These are phyloP conservation scores for Tauraco hartlaubi DNA, from an alignment of 2,797 vertebrate genomes.

Conservation along the genomic window DNA sequence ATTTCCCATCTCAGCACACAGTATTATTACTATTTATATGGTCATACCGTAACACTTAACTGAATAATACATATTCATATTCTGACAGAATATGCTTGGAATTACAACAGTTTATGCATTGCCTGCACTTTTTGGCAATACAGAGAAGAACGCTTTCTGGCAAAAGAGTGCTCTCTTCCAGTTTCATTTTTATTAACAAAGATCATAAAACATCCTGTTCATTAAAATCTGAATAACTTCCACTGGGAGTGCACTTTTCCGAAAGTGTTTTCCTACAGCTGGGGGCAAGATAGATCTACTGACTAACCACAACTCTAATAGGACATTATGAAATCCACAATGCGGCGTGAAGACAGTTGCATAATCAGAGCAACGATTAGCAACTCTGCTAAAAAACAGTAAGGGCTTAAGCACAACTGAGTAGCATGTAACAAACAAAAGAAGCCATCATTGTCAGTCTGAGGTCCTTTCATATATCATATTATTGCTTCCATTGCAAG, in stretches of 20 bases:
- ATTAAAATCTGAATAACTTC: conserved; percentile 57
- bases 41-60: conserved; percentile 6
- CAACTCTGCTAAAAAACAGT: not conserved
- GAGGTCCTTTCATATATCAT: not conserved
- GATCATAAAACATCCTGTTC: conserved; percentile 44
- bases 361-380: conserved; percentile 23
- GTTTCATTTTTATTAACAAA: conserved; percentile 53
- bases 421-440: not conserved
- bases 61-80: conserved; percentile 15
- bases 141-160: not conserved
- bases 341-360: not conserved
- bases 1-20: conserved; percentile 10
- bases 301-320: conserved; percentile 46
- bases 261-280: conserved; percentile 38
- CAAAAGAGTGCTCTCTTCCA: conserved; percentile 6
- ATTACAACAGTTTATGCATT: not conserved
- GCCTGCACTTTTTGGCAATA: conserved; percentile 2
- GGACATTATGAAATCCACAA: conserved; percentile 43
- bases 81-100: not conserved
- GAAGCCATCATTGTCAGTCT: not conserved
- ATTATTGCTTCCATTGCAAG: not conserved
- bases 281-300: conserved; percentile 27
- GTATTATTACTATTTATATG: conserved; percentile 7
- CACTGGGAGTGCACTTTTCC: conserved; percentile 38
- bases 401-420: not conserved